phyloP scores from a whole-genome alignment of 2,113 vertebrate genomes.

The Gymnarchus niloticus region DNA sequence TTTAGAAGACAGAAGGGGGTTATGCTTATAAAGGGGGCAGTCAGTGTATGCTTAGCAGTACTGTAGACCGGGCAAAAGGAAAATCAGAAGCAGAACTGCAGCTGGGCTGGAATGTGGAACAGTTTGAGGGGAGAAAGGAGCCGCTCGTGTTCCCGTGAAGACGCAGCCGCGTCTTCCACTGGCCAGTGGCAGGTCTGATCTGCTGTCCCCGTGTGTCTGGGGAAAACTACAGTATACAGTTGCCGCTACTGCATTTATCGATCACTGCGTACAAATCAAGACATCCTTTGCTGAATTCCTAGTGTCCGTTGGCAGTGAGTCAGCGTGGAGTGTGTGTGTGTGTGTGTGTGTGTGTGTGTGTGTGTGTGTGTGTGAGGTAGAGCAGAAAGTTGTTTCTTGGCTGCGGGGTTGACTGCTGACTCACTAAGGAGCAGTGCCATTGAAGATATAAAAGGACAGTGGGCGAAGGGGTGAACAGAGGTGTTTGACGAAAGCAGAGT shows the following conservation, averaged over 20 bases:
- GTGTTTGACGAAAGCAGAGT: not conserved
- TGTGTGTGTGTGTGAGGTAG: not conserved
- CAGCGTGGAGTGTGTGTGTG: not conserved
- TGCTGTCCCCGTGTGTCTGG: not conserved
- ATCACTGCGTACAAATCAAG: not conserved
- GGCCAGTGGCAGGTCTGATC: not conserved
- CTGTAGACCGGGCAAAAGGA: too few relatives aligned
- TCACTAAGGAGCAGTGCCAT: not conserved
- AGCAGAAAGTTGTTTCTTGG: not conserved
- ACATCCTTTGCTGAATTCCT: not conserved
- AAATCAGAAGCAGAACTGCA: too few relatives aligned
- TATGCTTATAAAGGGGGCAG: too few relatives aligned
- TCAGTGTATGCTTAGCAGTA: too few relatives aligned
- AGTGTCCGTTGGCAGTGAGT: not conserved
- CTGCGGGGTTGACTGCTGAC: not conserved
- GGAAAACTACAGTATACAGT: not conserved
- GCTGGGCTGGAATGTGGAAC: too few relatives aligned
- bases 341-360: not conserved
- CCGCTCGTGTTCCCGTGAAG: not conserved
- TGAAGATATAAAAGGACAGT: not conserved
- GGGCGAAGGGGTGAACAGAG: not conserved
- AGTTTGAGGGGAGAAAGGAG: too few relatives aligned
- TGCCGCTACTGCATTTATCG: not conserved
- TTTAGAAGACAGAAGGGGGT: too few relatives aligned
- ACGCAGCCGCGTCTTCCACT: not conserved